Base-by-base conservation (phyloP, 2,113 vertebrate species). In the Sebastes fasciatus region DNA sequence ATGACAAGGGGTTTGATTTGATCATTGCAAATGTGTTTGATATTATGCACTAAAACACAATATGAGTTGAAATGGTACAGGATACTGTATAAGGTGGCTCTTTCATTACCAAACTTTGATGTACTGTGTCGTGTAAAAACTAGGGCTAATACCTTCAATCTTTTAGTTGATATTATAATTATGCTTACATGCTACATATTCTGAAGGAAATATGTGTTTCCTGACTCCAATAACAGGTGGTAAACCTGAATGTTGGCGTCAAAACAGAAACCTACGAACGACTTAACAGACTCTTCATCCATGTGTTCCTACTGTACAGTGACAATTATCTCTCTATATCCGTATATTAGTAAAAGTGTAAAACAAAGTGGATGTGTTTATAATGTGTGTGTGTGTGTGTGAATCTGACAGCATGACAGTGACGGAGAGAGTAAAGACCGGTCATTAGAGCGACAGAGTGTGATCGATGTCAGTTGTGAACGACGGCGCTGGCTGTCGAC, bases 401-500 rank as follows among this genome's bases (percentile, higher is more conserved):
- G 57, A 34, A 34, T 63, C 23, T 74, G 57, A 74, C 55, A 7
- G 43, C 7, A 14, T 26, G 43, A 34, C 11, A 62, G 71, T 49
- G 71, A 74, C 72, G 13, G 43, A 26, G 42, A 46, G 54, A 60
- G 52, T 34, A 49, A 34, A 62, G 23, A 62, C 9, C 19, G 21
- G 17, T 51, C 46, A 62, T 74, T 62, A 63, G 21, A n/a, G 58
- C 49, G 45, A 62, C 57, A 10, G 19, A 60, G 71, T 60, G 54
- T 46, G 71, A 60, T 60, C 21, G 21, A 73, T 72, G 43, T 12
- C 71, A 61, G 43, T 46, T 58, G n/a, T 58, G 54, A 60, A 14
- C n/a, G 8, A 57, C 19, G 48, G 52, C 52, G 48, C 48, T 34
- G 23, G 48, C 23, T 68, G 66, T 68, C 14, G 21, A 68, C 67